Base-by-base conservation (phyloP, 2,797 vertebrate genomes). In the Odontamblyopus lacepedii region DNA sequence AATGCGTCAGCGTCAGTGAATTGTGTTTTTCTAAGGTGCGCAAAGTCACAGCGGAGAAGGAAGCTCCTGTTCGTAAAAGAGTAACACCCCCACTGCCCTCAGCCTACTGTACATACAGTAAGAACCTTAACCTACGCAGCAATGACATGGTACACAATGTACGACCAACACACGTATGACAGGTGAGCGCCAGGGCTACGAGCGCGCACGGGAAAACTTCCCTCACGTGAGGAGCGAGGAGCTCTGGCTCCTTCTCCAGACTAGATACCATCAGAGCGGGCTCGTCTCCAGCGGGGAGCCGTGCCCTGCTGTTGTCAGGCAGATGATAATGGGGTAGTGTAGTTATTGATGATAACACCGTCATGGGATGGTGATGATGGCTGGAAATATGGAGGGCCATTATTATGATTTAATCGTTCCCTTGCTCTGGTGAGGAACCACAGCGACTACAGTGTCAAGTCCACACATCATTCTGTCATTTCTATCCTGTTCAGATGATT, bases 91-190 rank as follows among this genome's bases (percentile, higher is more conserved):
- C 85, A 60, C 82, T 81, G 78, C 80, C 76, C 76, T n/a, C 9
- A 38, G 32, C 16, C 27, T 83, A 88, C 86, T 92, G 86, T 90
- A 92, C 79, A 85, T 89, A 88, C 87, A 90, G 85, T 87, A 90
- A 87, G 84, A 78, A 84, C 78, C 90, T 91, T 81, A 86, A 74
- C 81, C 85, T 80, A 88, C 89, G 88, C 87, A 91, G 89, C 88
- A 89, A 84, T 84, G 85, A 91, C 88, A 86, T 75, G 84, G 92
- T 90, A 94, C 94, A 94, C 90, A 83, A 91, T 94, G 92, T 94
- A 90, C 92, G 83, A 89, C 82, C 79, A 85, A 83, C 87, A 89
- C 87, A 89, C 84, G 86, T 87, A 71, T 87, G 71, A 73, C 73
- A 55, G 78, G 76, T 78, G 80, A 81, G 75, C 44, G 68, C 30